Conservation (phyloP, 2,888 invertebrate species). For the Tetragonisca angustula region DNA sequence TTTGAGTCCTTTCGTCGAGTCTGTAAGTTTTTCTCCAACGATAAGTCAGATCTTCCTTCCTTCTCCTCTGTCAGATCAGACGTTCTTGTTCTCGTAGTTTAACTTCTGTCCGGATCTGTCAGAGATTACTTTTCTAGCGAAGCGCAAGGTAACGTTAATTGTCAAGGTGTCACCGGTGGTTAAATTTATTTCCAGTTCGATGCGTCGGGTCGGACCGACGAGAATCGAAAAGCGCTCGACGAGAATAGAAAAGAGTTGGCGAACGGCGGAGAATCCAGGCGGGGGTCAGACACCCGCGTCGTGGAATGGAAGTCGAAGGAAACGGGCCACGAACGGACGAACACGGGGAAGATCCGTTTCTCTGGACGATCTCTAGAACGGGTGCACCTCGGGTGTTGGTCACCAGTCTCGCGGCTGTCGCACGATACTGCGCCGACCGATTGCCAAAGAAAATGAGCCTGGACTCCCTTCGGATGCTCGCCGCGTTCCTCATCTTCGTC, state of each 20-base stretch:
- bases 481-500: constrained; percentile 78
- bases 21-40: no score
- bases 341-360: constrained; percentile 46
- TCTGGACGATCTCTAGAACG: constrained; percentile 31
- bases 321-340: constrained; percentile 67
- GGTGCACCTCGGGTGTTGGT: constrained; percentile 65
- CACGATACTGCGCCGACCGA: constrained; percentile 71
- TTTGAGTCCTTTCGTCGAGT: no score
- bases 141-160: no score
- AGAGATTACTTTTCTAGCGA: neutral
- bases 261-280: constrained; percentile 11
- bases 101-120: neutral
- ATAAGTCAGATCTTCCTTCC: no score
- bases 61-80: no score
- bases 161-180: constrained; percentile 18
- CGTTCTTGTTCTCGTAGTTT: no score
- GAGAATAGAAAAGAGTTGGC: neutral
- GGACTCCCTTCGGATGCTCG: constrained; percentile 76
- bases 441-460: constrained; percentile 78
- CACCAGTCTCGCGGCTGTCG: constrained; percentile 71
- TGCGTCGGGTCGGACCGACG: constrained; percentile 53
- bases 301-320: constrained; percentile 37
- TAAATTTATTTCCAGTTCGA: constrained; percentile 61
- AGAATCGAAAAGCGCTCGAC: constrained; percentile 31
- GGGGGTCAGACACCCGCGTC: neutral